Conservation (phyloP, 2,888 invertebrate species). For the Galerucella nymphaeae region DNA sequence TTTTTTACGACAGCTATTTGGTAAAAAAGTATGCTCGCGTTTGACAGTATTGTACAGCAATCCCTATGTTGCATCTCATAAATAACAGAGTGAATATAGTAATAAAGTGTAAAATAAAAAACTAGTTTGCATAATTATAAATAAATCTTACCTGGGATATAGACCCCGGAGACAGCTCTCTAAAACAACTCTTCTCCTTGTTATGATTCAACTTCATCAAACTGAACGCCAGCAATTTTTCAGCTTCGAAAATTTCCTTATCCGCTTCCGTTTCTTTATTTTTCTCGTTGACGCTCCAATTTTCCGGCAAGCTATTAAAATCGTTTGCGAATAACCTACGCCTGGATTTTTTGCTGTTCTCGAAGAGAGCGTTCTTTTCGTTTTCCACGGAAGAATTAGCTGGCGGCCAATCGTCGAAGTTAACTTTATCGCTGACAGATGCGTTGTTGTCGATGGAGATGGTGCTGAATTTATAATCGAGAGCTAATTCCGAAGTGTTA, state of each 20-base stretch:
- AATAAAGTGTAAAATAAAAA: too few relatives aligned
- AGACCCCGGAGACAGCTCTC: conserved; percentile 67
- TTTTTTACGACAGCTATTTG: too few relatives aligned
- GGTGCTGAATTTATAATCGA: conserved; percentile 54
- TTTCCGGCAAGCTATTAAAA: conserved; percentile 31
- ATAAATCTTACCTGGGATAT: conserved; percentile 19
- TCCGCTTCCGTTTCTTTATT: not conserved
- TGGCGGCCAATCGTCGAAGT: conserved; percentile 27
- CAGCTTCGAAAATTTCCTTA: conserved; percentile 32
- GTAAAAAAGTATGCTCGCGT: too few relatives aligned
- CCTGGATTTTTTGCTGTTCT: conserved; percentile 26
- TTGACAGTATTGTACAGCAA: too few relatives aligned
- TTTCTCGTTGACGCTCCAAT: conserved; percentile 34
- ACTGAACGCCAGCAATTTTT: conserved; percentile 49
- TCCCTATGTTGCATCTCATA: too few relatives aligned
- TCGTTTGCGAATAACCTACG: conserved; percentile 33
- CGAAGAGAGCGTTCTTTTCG: conserved; percentile 43
- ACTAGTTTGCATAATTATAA: not conserved
- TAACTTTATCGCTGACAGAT: not conserved
- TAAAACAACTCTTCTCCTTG: conserved; percentile 72
- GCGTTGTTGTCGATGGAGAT: conserved; percentile 44
- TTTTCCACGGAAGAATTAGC: conserved; percentile 34
- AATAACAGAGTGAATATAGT: too few relatives aligned
- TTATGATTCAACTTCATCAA: conserved; percentile 72
- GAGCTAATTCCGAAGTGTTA: conserved; percentile 40